Conservation (phyloP, 2,113 vertebrate genomes). For the Alosa alosa region DNA sequence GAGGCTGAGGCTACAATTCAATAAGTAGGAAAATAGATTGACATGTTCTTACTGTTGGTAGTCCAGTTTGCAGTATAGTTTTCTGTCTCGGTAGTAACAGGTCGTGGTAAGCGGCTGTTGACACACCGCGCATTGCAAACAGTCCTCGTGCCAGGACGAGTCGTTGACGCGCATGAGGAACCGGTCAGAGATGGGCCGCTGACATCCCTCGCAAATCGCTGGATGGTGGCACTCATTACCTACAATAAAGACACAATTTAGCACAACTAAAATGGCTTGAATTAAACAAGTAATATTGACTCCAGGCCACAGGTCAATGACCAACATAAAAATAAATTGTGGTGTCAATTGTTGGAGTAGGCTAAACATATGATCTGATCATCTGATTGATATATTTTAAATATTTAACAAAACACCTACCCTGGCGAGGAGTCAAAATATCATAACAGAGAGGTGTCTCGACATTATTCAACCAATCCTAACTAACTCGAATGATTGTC, state of each 20-base stretch:
- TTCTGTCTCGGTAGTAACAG: slow-evolving; percentile 86
- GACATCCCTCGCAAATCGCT: slow-evolving; percentile 87
- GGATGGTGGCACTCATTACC: slow-evolving; percentile 80
- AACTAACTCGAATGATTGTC: not conserved
- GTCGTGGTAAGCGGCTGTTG: slow-evolving; percentile 86
- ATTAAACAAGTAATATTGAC: not conserved
- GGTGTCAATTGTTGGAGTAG: not conserved
- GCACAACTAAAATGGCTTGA: not conserved
- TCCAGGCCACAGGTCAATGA: not conserved
- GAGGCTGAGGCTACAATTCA: not conserved
- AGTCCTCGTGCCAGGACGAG: slow-evolving; percentile 90
- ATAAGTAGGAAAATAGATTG: not conserved
- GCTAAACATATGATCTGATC: not conserved
- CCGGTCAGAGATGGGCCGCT: slow-evolving; percentile 85
- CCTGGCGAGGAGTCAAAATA: not conserved
- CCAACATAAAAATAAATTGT: not conserved
- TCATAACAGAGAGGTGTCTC: not conserved
- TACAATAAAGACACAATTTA: slow-evolving; percentile 40
- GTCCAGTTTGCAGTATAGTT: slow-evolving; percentile 90
- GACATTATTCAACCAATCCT: not conserved
- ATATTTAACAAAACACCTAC: not conserved
- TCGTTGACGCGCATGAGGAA: slow-evolving; percentile 91
- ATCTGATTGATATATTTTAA: not conserved
- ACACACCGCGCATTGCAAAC: slow-evolving; percentile 87
- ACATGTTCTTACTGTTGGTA: slow-evolving; percentile 84